Percentiles rank a stretch among this genome's conserved stretches.
Evolutionary conservation across 2,888 invertebrate species (phyloP).

Genomic region (Bombylius major): DNA sequence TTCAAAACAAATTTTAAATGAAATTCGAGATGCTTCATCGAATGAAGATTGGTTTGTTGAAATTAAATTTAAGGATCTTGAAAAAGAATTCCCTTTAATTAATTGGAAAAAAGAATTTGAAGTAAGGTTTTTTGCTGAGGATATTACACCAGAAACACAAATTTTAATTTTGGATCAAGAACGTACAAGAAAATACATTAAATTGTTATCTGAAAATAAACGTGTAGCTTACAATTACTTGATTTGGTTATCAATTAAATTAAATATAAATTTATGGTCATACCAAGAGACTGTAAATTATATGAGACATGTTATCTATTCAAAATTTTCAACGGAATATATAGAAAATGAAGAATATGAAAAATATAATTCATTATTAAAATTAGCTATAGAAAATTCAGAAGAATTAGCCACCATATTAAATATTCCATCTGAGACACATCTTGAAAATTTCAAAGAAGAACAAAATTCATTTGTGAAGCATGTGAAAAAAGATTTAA

Average conservation of each 20-base stretch:
- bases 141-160: not conserved
- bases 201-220: not conserved
- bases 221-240: not conserved
- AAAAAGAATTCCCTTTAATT: not conserved
- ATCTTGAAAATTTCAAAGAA: not conserved
- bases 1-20: not conserved
- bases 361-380: not conserved
- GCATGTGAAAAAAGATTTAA: not conserved
- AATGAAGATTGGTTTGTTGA: not conserved
- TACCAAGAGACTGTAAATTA: not conserved
- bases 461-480: not conserved
- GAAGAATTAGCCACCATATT: not conserved
- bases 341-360: not conserved
- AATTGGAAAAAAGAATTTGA: not conserved
- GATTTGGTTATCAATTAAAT: not conserved
- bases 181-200: not conserved
- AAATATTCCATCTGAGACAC: not conserved
- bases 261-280: not conserved
- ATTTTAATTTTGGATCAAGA: not conserved
- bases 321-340: not conserved
- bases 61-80: not conserved
- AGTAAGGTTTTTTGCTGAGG: not conserved
- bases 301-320: not conserved
- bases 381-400: not conserved
- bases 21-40: not conserved